phyloP scores from a whole-genome alignment of 1,140 invertebrate species.

The Dufourea novaeangliae region DNA sequence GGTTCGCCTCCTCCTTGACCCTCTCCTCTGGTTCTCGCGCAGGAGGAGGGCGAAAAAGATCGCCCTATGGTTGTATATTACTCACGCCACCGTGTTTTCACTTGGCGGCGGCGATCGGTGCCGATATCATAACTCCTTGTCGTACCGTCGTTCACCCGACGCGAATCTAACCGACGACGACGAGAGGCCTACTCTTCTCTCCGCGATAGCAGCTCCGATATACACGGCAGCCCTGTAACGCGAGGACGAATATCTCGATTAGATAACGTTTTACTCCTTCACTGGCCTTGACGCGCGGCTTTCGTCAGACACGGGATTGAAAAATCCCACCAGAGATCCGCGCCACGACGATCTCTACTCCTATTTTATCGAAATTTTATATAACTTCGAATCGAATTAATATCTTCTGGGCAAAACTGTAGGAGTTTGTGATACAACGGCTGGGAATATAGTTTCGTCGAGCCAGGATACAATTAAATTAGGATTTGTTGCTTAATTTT shows the following conservation, averaged over 20 bases:
- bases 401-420: too few relatives aligned
- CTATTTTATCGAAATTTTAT: too few relatives aligned
- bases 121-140: slow-evolving; percentile 82
- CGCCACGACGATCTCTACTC: too few relatives aligned
- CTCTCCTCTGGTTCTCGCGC: slow-evolving; percentile 62
- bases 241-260: slow-evolving; percentile 57
- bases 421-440: too few relatives aligned
- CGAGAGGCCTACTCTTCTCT: slow-evolving; percentile 57
- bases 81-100: slow-evolving; percentile 82
- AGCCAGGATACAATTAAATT: too few relatives aligned
- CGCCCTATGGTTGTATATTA: slow-evolving; percentile 81
- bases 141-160: slow-evolving; percentile 76
- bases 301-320: background rate
- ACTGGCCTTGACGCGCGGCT: slow-evolving; percentile 24
- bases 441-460: too few relatives aligned
- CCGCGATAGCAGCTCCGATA: slow-evolving; percentile 77
- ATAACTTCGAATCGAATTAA: too few relatives aligned
- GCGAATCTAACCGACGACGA: slow-evolving; percentile 73
- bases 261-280: slow-evolving; percentile 42
- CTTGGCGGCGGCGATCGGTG: slow-evolving; percentile 79
- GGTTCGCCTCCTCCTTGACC: slow-evolving; percentile 75
- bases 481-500: too few relatives aligned
- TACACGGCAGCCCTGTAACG: slow-evolving; percentile 54
- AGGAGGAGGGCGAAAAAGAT: slow-evolving; percentile 78
- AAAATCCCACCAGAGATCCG: too few relatives aligned